These are phyloP conservation scores for Coelopa frigida DNA, from an alignment of 1,140 invertebrate genomes.

Conservation along the genomic window DNA sequence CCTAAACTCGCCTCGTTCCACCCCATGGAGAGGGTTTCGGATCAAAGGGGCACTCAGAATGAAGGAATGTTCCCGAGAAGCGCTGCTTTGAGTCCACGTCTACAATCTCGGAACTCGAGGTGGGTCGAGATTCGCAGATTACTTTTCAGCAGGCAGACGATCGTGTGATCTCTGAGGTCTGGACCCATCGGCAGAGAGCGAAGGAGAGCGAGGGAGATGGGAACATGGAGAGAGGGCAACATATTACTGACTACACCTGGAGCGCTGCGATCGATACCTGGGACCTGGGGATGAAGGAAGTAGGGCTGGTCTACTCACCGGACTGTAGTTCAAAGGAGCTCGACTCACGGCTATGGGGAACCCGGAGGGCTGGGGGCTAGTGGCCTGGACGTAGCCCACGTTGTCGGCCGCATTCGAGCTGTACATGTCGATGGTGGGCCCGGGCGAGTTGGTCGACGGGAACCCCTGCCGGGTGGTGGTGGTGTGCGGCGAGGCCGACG, in stretches of 20 bases:
- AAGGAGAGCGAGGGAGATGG: constrained; percentile 12
- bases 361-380: constrained; percentile 82
- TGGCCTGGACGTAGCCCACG: constrained; percentile 86
- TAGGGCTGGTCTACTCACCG: constrained; percentile 64
- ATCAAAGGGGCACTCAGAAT: too few species aligned
- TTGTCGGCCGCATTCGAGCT: constrained; percentile 72
- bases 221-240: background rate
- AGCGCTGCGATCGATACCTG: too few species aligned
- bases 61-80: too few species aligned
- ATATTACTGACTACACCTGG: too few species aligned
- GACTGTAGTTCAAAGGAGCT: constrained; percentile 81
- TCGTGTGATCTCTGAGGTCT: too few species aligned
- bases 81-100: too few species aligned
- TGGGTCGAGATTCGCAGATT: too few species aligned
- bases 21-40: too few species aligned
- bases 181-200: too few species aligned
- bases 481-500: constrained; percentile 46
- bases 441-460: constrained; percentile 80
- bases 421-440: constrained; percentile 82
- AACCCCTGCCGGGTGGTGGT: constrained; percentile 68
- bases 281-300: constrained; percentile 5
- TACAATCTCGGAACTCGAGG: too few species aligned
- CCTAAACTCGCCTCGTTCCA: too few species aligned
- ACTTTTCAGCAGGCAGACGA: too few species aligned
- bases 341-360: constrained; percentile 87